Base-by-base conservation (phyloP, 2,888 invertebrate species). In the Lepidocyrtoides sp. region DNA sequence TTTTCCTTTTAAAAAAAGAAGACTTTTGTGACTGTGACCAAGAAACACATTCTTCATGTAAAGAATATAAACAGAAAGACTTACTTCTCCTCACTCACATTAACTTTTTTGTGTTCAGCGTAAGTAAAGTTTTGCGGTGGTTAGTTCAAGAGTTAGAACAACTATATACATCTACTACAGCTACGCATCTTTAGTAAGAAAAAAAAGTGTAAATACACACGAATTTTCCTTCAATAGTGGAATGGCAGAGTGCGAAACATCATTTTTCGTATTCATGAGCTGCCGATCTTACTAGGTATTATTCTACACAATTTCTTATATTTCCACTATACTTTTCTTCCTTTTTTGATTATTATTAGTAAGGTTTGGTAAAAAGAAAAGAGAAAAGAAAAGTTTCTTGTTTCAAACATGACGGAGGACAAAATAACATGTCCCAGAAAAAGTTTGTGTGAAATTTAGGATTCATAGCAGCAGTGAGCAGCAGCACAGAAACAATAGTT, bases 401-500 rank as follows among this genome's bases (percentile, higher is more conserved):
- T 89, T 75, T 81, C 51, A 54, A 72, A 66, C 75, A 75, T 14
- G 69, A 69, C 69, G 29, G 14, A 14, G 36, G 48, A 75, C 26
- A 48, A 48, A 44, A n/a, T 26, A 82, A 82, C 72, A 81, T 83
- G 83, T 83, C 75, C 48, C n/a, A 26, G 29, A 63, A 81, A 89
- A 89, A 75, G 79, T 89, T 72, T 36, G 81, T 86, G 51, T 63
- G 79, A 88, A 81, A 89, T 81, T 89, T 83, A 5, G 89, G 82
- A 89, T 89, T 89, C 89, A 89, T 89, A 36, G 36, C 36, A 41
- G 60, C 36, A 36, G 29, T 32, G 60, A 36, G 29, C 79, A 23
- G 10, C 57, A 14, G 10, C 60, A 81, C 36, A 79, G 60, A 14
- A 54, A 60, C 63, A 48, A 54, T 44, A 54, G 66, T 81, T 66